phyloP scores from a whole-genome alignment of 2,113 vertebrate species.

The Felis chaus region DNA sequence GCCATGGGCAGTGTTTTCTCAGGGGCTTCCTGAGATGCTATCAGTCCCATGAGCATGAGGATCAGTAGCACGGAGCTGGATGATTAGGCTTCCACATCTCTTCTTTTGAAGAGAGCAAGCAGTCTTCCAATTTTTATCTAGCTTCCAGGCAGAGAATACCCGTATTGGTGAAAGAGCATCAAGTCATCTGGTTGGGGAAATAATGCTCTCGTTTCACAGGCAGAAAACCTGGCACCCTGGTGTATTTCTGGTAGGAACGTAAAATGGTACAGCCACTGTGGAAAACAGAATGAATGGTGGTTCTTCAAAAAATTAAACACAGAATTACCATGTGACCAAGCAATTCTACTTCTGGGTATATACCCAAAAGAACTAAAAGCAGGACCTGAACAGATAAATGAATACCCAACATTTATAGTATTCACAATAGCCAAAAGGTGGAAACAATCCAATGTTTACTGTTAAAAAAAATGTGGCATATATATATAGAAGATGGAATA shows the following conservation, averaged over 20 bases:
- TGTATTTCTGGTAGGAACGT: not conserved
- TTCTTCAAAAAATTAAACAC: not conserved
- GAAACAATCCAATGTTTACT: not conserved
- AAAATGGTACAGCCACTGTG: not conserved
- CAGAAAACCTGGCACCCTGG: not conserved
- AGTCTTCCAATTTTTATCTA: not conserved
- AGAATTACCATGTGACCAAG: not conserved
- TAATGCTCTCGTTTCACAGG: not conserved
- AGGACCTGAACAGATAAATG: not conserved
- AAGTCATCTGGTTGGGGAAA: not conserved
- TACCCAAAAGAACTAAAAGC: not conserved
- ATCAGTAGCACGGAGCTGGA: not conserved
- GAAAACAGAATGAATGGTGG: not conserved
- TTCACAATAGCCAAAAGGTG: not conserved
- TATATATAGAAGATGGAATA: not conserved
- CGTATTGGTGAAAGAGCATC: not conserved
- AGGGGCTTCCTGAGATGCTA: not conserved
- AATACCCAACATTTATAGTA: not conserved
- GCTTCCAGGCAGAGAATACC: not conserved
- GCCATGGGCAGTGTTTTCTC: not conserved
- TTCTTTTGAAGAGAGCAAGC: not conserved
- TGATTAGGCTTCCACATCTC: not conserved
- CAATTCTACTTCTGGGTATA: not conserved
- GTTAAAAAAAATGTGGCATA: no score
- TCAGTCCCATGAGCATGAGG: not conserved